phyloP scores from a whole-genome alignment of 2,113 vertebrate genomes.

The Machaerirhynchus nigripectus region DNA sequence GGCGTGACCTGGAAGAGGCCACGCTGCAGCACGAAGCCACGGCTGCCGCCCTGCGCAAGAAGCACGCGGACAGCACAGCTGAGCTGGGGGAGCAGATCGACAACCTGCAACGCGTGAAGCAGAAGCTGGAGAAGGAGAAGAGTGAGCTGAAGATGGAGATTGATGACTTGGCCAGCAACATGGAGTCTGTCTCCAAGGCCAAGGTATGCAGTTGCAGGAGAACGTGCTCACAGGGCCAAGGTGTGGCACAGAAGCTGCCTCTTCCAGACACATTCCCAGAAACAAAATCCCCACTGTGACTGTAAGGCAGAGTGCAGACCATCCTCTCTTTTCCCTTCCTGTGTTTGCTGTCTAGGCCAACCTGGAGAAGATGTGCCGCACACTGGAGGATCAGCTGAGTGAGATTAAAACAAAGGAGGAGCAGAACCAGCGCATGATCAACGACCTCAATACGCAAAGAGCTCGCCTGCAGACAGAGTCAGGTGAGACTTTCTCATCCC shows the following conservation, averaged over 20 bases:
- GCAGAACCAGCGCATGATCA: too few relatives aligned
- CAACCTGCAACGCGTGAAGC: slow-evolving; percentile 80
- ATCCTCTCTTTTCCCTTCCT: too few relatives aligned
- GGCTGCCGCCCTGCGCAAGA: background rate
- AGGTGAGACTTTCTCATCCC: too few relatives aligned
- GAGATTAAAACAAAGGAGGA: too few relatives aligned
- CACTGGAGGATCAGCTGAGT: background rate
- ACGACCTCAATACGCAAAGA: background rate
- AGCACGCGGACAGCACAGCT: background rate
- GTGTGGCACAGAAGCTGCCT: too few relatives aligned
- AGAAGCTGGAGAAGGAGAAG: slow-evolving; percentile 93
- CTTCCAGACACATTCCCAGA: too few relatives aligned
- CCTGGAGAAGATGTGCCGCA: background rate
- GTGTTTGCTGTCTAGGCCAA: too few relatives aligned
- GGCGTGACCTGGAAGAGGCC: background rate
- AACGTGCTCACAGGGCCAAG: too few relatives aligned
- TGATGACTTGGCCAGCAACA: slow-evolving; percentile 72
- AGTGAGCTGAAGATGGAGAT: slow-evolving; percentile 92
- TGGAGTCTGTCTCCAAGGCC: slow-evolving; percentile 72
- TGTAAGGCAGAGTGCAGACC: too few relatives aligned
- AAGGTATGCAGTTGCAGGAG: slow-evolving; percentile 48
- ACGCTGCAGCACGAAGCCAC: background rate
- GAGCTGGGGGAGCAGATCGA: background rate
- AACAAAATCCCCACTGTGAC: too few relatives aligned
- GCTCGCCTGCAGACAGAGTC: background rate